These are phyloP conservation scores for Agrochola circellaris DNA, from an alignment of 2,888 invertebrate genomes.

Conservation along the genomic window DNA sequence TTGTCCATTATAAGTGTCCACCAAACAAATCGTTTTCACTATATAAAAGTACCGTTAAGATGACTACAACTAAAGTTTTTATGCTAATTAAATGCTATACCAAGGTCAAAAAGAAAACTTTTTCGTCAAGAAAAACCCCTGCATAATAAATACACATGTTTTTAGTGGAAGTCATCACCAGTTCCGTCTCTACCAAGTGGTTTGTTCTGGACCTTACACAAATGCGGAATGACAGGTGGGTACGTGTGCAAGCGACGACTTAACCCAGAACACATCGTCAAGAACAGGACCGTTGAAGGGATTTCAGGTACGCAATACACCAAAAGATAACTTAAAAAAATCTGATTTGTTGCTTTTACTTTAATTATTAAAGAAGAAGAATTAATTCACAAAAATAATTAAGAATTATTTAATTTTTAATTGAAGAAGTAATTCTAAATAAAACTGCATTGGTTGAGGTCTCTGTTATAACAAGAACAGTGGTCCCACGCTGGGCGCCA, in stretches of 20 bases:
- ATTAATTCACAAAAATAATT: too few relatives aligned
- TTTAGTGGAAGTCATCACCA: slow-evolving; percentile 93
- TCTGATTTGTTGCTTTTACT: not conserved
- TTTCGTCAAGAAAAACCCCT: not conserved
- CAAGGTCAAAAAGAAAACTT: not conserved
- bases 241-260: slow-evolving; percentile 92
- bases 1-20: not conserved
- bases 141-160: slow-evolving; percentile 16
- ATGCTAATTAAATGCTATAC: not conserved
- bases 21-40: not conserved
- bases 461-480: not conserved
- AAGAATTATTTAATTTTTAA: too few relatives aligned
- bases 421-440: not conserved
- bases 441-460: not conserved
- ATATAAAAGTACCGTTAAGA: not conserved
- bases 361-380: too few relatives aligned
- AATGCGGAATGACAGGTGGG: slow-evolving; percentile 92
- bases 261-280: slow-evolving; percentile 84
- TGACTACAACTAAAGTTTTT: not conserved
- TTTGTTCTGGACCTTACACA: slow-evolving; percentile 93
- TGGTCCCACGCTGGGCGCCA: slow-evolving; percentile 20
- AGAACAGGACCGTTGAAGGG: slow-evolving; percentile 92
- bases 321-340: not conserved
- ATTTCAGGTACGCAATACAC: slow-evolving; percentile 76
- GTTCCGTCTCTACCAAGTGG: slow-evolving; percentile 92